Evolutionary conservation across 2,113 vertebrate genomes (phyloP).

Genomic region (Paradisaea rubra): DNA sequence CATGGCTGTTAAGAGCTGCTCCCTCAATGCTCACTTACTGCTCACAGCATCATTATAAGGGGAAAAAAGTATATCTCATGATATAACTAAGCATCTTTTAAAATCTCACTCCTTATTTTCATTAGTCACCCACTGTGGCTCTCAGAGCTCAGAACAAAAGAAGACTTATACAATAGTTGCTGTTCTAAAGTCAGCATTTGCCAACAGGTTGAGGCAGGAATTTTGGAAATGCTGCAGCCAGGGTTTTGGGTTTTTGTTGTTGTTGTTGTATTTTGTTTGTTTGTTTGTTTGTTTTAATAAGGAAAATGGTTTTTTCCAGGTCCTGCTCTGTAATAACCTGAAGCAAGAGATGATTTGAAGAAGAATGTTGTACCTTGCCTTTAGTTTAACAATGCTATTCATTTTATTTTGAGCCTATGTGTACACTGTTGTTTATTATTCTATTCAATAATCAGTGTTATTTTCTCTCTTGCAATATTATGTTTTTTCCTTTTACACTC

Average conservation of each 20-base stretch:
- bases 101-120: background rate
- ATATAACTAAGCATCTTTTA: background rate
- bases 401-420: background rate
- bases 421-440: background rate
- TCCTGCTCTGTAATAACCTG: background rate
- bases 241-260: background rate
- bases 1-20: background rate
- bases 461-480: background rate
- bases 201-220: slow-evolving; percentile 38
- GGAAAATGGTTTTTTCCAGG: background rate
- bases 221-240: background rate
- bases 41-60: background rate
- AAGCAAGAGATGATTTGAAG: background rate
- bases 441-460: background rate
- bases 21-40: background rate
- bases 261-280: background rate
- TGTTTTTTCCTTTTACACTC: background rate
- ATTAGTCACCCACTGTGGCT: background rate
- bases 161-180: background rate
- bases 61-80: background rate
- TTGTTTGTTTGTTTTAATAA: background rate
- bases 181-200: background rate
- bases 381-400: background rate
- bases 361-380: background rate
- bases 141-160: background rate